phyloP scores from a whole-genome alignment of 2,113 vertebrate genomes.

The Axis porcinus region DNA sequence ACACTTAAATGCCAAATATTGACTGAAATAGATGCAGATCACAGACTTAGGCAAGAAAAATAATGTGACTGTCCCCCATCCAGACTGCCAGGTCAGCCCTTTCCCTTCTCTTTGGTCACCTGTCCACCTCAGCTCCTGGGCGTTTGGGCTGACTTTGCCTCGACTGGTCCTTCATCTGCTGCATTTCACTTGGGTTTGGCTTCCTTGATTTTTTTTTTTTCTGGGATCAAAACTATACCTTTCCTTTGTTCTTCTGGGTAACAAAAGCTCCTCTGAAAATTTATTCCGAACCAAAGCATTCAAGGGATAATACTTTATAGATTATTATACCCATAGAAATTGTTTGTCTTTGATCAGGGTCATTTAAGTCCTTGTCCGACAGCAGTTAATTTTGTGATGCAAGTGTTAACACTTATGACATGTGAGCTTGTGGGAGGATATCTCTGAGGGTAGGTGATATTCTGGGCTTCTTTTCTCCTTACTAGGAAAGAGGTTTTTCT shows the following conservation, averaged over 20 bases:
- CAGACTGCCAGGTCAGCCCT: neutral
- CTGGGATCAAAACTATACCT: slow-evolving; percentile 19
- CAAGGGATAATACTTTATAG: neutral
- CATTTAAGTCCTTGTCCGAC: slow-evolving; percentile 36
- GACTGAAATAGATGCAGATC: neutral
- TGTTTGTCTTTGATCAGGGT: slow-evolving; percentile 31
- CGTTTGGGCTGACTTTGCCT: neutral
- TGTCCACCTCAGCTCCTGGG: neutral
- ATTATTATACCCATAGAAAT: slow-evolving; percentile 34
- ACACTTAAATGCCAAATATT: neutral
- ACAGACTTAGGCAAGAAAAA: neutral
- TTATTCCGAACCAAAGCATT: slow-evolving; percentile 28
- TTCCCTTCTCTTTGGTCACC: neutral
- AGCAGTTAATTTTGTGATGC: slow-evolving; percentile 40
- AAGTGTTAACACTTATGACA: neutral
- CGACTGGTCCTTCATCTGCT: neutral
- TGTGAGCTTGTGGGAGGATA: neutral
- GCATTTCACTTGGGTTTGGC: neutral
- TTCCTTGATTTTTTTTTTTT: neutral
- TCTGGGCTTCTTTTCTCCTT: neutral
- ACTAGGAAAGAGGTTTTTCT: neutral
- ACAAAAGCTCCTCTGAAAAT: slow-evolving; percentile 31
- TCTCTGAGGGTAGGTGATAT: neutral
- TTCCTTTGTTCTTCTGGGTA: slow-evolving; percentile 40
- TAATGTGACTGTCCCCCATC: neutral